Percentiles rank a stretch among this genome's conserved stretches.
Conservation (phyloP, 2,888 invertebrate genomes). For the Steromphala cineraria region DNA sequence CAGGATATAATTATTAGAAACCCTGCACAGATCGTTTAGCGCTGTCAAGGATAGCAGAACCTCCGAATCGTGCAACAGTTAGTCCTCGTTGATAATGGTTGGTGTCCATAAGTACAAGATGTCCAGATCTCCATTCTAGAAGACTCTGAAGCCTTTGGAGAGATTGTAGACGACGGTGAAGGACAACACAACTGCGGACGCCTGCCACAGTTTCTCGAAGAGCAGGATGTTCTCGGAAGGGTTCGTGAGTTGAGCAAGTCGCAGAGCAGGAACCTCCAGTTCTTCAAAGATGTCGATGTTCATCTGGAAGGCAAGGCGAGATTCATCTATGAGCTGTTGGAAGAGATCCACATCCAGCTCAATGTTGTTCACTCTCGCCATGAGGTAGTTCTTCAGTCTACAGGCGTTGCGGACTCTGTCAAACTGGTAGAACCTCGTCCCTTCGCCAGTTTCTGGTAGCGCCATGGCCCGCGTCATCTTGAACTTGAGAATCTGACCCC, state of each 20-base stretch:
- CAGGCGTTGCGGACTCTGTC: constrained; percentile 25
- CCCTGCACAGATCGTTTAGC: too few species aligned
- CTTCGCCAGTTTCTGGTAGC: constrained; percentile 24
- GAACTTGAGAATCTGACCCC: constrained; percentile 49
- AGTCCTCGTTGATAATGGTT: too few species aligned
- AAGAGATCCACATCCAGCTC: constrained; percentile 4
- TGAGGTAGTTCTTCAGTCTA: constrained; percentile 35
- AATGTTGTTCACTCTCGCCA: constrained; percentile 32
- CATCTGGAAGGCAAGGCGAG: constrained; percentile 29
- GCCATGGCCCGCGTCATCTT: constrained; percentile 27
- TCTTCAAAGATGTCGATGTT: constrained; percentile 37
- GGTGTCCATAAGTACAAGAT: too few species aligned
- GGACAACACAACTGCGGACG: not conserved
- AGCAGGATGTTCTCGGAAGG: not conserved
- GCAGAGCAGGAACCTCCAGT: not conserved
- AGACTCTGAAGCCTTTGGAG: not conserved
- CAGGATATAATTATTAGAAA: too few species aligned
- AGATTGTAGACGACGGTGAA: not conserved
- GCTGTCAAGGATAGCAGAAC: too few species aligned
- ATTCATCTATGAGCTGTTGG: constrained; percentile 25
- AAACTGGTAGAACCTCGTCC: constrained; percentile 39
- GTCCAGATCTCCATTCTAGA: too few species aligned
- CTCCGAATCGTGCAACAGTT: too few species aligned
- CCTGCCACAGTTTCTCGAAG: constrained; percentile 3
- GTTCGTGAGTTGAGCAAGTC: not conserved